Conservation (phyloP, 1,140 invertebrate genomes). For the Linepithema humile region DNA sequence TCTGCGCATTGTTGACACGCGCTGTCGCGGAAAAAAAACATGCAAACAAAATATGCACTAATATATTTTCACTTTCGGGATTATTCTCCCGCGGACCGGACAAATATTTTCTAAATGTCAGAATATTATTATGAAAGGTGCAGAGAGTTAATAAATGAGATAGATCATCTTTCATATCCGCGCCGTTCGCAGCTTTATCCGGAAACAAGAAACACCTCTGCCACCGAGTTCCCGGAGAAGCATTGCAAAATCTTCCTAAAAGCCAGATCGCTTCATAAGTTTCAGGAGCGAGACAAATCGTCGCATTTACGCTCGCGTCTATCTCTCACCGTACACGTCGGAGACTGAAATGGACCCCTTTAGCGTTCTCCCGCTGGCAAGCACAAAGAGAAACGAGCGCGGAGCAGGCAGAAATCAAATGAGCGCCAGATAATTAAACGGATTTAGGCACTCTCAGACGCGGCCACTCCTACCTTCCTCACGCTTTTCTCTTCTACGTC, state of each 20-base stretch:
- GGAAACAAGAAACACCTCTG: slow-evolving; percentile 47
- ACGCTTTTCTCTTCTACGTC: slow-evolving; percentile 30
- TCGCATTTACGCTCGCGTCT: slow-evolving; percentile 56
- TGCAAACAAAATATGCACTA: background rate
- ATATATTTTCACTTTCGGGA: slow-evolving; percentile 3
- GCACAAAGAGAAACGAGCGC: slow-evolving; percentile 58
- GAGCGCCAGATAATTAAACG: slow-evolving; percentile 68
- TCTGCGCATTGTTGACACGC: background rate
- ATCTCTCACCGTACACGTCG: slow-evolving; percentile 19
- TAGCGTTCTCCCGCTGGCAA: slow-evolving; percentile 21
- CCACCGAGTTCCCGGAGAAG: slow-evolving; percentile 12
- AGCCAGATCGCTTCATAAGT: slow-evolving; percentile 48
- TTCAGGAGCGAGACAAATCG: slow-evolving; percentile 52
- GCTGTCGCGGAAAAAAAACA: background rate
- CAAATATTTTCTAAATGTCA: slow-evolving; percentile 25
- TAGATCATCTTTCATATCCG: slow-evolving; percentile 34
- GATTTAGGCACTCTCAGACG: slow-evolving; percentile 67
- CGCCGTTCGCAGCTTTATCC: slow-evolving; percentile 17
- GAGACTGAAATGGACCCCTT: slow-evolving; percentile 43
- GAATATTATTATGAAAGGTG: background rate
- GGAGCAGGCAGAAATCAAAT: slow-evolving; percentile 61
- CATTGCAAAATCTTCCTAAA: slow-evolving; percentile 53
- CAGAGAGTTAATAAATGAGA: slow-evolving; percentile 39
- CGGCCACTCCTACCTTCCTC: slow-evolving; percentile 48
- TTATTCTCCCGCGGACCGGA: background rate